Percentiles rank a stretch among this genome's conserved stretches.
These are phyloP conservation scores for Phodopus roborovskii DNA, from an alignment of 2,113 vertebrate species.

Conservation along the genomic window DNA sequence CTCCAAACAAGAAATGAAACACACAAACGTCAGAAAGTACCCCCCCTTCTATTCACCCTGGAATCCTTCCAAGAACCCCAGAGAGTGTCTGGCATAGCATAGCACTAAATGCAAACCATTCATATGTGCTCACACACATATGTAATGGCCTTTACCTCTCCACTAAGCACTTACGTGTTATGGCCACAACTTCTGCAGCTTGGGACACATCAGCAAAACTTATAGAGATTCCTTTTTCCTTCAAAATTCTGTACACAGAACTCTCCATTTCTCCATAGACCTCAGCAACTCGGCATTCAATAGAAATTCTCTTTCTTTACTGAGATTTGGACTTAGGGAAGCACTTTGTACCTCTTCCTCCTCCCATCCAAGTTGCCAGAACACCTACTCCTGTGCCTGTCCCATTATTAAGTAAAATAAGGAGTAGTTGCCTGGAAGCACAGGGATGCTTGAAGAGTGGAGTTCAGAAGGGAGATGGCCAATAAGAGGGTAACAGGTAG, in stretches of 20 bases:
- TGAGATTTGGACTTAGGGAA: background rate
- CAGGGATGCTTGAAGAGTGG: no score
- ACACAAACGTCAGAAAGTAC: background rate
- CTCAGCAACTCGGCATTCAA: background rate
- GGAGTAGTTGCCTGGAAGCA: no score
- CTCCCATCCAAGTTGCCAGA: no score
- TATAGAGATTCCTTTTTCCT: background rate
- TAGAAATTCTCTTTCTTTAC: background rate
- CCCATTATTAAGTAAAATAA: background rate
- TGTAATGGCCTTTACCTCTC: background rate
- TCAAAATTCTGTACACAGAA: background rate
- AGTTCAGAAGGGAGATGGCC: background rate
- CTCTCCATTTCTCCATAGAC: no score
- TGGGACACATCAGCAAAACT: background rate
- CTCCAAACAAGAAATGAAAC: background rate
- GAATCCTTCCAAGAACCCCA: background rate
- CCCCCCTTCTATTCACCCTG: background rate
- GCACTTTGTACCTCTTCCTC: background rate
- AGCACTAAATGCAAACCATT: no score
- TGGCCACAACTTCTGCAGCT: background rate
- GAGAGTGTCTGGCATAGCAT: background rate
- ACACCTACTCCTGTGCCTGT: no score
- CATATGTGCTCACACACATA: background rate
- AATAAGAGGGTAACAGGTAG: background rate
- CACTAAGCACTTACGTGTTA: background rate